These are phyloP conservation scores for Capreolus pygargus DNA, from an alignment of 2,113 vertebrate species.

Conservation along the genomic window DNA sequence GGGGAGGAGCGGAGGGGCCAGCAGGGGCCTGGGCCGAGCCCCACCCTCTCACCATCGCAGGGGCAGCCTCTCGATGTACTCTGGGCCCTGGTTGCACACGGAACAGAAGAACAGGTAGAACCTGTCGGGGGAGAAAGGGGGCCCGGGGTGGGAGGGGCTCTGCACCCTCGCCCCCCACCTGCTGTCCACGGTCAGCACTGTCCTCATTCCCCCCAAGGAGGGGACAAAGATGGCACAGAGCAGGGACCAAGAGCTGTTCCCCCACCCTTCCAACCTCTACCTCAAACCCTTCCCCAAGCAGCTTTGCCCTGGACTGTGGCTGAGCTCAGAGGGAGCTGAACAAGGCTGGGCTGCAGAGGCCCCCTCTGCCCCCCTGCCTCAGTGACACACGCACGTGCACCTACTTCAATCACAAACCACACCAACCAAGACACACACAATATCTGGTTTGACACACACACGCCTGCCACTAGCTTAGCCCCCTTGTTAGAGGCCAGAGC, in stretches of 20 bases:
- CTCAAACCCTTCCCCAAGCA: neutral
- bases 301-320: neutral
- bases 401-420: neutral
- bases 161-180: neutral
- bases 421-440: neutral
- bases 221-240: neutral
- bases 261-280: neutral
- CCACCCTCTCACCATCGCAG: slow-evolving; percentile 87
- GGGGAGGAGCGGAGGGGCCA: neutral
- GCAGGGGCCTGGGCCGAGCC: neutral
- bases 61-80: slow-evolving; percentile 93
- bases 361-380: neutral
- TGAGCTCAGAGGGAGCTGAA: neutral
- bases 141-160: neutral
- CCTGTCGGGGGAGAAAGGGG: slow-evolving; percentile 74
- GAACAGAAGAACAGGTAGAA: slow-evolving; percentile 96
- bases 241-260: neutral
- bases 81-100: slow-evolving; percentile 93
- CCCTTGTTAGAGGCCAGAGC: neutral
- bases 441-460: neutral
- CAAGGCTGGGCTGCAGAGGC: neutral
- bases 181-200: neutral
- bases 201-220: neutral
- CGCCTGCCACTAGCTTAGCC: neutral
- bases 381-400: neutral